A percentile compares a stretch with the other conserved stretches of the same genome.
These are phyloP conservation scores for Pachypsylla venusta DNA, from an alignment of 1,140 invertebrate species.

Conservation along the genomic window DNA sequence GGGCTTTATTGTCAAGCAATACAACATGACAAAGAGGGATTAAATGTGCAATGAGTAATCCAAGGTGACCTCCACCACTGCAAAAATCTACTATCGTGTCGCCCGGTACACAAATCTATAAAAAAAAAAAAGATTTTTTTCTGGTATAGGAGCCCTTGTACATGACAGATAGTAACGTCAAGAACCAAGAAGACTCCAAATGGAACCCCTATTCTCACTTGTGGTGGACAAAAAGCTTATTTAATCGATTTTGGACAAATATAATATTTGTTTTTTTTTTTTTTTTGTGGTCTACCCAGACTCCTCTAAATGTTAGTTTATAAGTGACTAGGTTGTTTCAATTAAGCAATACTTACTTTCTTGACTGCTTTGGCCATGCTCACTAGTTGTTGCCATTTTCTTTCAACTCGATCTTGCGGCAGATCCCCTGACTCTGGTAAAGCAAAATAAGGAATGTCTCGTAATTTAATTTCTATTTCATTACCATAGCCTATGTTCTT, in stretches of 20 bases:
- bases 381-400: conserved; percentile 80
- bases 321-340: too few relatives aligned
- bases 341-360: conserved; percentile 28
- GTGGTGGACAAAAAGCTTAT: not conserved
- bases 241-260: not conserved
- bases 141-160: too few relatives aligned
- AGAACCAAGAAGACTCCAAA: too few relatives aligned
- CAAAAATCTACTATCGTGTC: conserved; percentile 83
- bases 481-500: conserved; percentile 27
- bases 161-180: too few relatives aligned
- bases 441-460: conserved; percentile 46
- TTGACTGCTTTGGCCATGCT: conserved; percentile 68
- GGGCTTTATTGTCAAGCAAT: conserved; percentile 85
- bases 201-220: not conserved
- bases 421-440: conserved; percentile 63
- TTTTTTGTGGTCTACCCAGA: too few relatives aligned
- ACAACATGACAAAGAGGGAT: conserved; percentile 60
- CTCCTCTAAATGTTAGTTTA: too few relatives aligned
- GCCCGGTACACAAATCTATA: conserved; percentile 23
- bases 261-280: too few relatives aligned
- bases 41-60: conserved; percentile 65
- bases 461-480: conserved; percentile 42
- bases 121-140: conserved; percentile 8
- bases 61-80: conserved; percentile 82
- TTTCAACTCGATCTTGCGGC: conserved; percentile 49